These are phyloP conservation scores for Pluvialis apricaria DNA, from an alignment of 2,113 vertebrate species.

Conservation along the genomic window DNA sequence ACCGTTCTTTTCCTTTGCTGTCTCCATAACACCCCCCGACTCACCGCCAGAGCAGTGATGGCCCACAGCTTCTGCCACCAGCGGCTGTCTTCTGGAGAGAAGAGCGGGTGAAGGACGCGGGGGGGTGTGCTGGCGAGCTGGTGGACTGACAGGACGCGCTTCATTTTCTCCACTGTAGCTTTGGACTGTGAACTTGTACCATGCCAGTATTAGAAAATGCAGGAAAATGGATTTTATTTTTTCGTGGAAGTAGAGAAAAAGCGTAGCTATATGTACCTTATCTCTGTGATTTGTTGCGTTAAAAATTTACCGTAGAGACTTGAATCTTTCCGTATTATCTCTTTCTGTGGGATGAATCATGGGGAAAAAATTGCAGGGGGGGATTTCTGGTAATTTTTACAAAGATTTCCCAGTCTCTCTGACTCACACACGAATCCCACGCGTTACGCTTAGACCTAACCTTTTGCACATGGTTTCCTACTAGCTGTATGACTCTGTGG, in stretches of 20 bases:
- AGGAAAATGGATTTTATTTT: rapidly evolving
- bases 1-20: not conserved
- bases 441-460: not conserved
- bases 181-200: not conserved
- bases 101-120: not conserved
- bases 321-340: not conserved
- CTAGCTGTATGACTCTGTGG: not conserved
- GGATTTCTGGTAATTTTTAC: not conserved
- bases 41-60: not conserved
- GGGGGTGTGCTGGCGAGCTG: not conserved
- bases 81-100: not conserved
- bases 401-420: not conserved
- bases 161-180: not conserved
- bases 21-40: rapidly evolving
- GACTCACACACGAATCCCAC: not conserved
- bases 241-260: not conserved
- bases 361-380: not conserved
- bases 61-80: not conserved
- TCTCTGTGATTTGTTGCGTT: not conserved
- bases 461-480: not conserved
- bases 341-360: not conserved
- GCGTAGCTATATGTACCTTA: not conserved
- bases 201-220: not conserved
- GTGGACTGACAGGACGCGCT: not conserved
- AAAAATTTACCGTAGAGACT: not conserved